Evolutionary conservation across 2,797 vertebrate species (phyloP), one percentile per base, ranked within the genome.

Genomic region (Malurus leucopterus): DNA sequence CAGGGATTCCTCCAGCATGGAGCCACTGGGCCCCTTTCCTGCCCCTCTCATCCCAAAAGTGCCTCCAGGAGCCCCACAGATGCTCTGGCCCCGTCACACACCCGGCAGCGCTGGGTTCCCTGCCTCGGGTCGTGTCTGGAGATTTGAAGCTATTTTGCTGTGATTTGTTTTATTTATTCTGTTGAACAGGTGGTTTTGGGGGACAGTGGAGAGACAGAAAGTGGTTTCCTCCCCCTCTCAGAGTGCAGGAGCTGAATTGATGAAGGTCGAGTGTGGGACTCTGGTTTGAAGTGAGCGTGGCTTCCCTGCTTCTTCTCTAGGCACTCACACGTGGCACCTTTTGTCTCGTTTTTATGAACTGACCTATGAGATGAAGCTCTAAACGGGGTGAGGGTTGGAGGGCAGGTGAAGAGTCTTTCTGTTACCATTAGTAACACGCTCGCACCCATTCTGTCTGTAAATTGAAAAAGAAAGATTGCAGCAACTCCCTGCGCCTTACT

Each of bases 351-450:
- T 92, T 86, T 85, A 49, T 91, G 83, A 90, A 90, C 75, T 85
- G 3, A 63, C 53, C 23, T 41, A 6, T 54, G 57, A 69, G 63
- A 90, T 41, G 82, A 78, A 81, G 49, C 67, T 44, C 47, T 72
- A 92, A 87, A 78, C 47, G 63, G 63, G 92, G 82, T 90, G 85
- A 92, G 69, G 92, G 72, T 88, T 95, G 80, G 86, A 93, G 81
- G 91, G 83, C 80, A 93, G 84, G 74, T 90, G 84, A 91, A 91
- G 49, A 89, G 59, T 73, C 73, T 94, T 91, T 90, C 90, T 91
- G 93, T 94, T 93, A 90, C 93, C 86, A 79, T 94, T 92, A 90
- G 90, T 92, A 90, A 91, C 94, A 92, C 0, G 2, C 38, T 74
- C 87, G 70, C 67, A 90, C 90, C 76, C 41, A 4, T 92, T 90